A percentile compares a stretch with the other conserved stretches of the same genome.
Evolutionary conservation across 2,797 vertebrate species (phyloP).

Genomic region (Acanthis flammea): DNA sequence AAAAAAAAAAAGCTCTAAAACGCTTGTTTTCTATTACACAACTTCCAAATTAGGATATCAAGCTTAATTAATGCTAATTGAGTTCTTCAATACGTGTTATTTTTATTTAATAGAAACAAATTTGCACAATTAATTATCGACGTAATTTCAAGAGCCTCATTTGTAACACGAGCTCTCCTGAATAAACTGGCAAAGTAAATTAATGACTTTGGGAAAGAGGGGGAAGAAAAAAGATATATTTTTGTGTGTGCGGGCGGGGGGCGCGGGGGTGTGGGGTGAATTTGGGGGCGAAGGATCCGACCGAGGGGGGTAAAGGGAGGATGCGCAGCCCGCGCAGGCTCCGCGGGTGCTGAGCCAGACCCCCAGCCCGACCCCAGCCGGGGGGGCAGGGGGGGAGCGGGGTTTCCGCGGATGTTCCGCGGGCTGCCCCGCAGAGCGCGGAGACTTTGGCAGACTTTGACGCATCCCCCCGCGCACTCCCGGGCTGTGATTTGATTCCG

Average conservation of each 20-base stretch:
- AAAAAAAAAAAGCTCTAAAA: conserved; percentile 84
- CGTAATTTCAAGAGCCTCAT: conserved; percentile 97
- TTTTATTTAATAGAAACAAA: conserved; percentile 99
- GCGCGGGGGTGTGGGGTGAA: not conserved
- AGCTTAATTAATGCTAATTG: conserved; percentile 99
- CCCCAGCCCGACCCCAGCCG: not conserved
- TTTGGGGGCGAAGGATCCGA: not conserved
- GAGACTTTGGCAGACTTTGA: not conserved
- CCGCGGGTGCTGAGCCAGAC: not conserved
- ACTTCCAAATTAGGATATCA: conserved; percentile 99
- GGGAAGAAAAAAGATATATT: not conserved
- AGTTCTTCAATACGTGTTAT: conserved; percentile 99
- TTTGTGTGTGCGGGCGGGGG: not conserved
- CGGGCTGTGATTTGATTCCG: conserved; percentile 33
- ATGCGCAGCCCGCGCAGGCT: not conserved
- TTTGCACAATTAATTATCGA: conserved; percentile 99
- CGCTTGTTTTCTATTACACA: conserved; percentile 98
- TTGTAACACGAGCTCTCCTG: conserved; percentile 84
- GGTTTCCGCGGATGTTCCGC: not conserved
- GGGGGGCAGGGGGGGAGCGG: not conserved
- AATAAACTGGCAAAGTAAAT: conserved; percentile 76
- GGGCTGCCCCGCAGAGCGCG: not conserved
- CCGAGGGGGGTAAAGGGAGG: not conserved
- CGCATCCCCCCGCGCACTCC: not conserved
- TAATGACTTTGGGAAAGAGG: conserved; percentile 68